Conservation (phyloP, 1,140 invertebrate genomes). For the Drosophila subpulchrella region DNA sequence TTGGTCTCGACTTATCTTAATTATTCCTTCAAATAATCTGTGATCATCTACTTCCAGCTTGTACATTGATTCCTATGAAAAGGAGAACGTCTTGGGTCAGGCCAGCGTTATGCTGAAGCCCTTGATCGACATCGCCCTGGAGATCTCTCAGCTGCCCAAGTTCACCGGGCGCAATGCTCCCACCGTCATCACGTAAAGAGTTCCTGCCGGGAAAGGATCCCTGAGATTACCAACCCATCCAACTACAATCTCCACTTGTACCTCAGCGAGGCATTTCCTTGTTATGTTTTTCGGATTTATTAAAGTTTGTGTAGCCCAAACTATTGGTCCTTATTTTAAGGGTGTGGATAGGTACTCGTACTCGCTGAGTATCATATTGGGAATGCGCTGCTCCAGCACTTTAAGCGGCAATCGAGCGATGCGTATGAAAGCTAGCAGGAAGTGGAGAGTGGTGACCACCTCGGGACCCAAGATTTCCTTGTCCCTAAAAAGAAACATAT, state of each 20-base stretch:
- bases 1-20: background rate
- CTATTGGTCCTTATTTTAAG: slow-evolving; percentile 30
- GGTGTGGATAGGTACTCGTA: slow-evolving; percentile 70
- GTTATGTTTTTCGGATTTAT: slow-evolving; percentile 59
- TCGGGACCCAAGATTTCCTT: slow-evolving; percentile 65
- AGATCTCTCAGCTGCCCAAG: slow-evolving; percentile 92
- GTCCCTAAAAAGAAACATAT: slow-evolving; percentile 37
- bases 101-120: slow-evolving; percentile 95
- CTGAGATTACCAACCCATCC: slow-evolving; percentile 29
- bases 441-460: slow-evolving; percentile 62
- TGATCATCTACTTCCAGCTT: slow-evolving; percentile 86
- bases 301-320: slow-evolving; percentile 53
- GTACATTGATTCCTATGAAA: slow-evolving; percentile 96
- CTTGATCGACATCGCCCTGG: slow-evolving; percentile 94
- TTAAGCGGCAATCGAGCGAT: slow-evolving; percentile 55
- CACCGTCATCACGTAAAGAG: slow-evolving; percentile 97
- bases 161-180: slow-evolving; percentile 95
- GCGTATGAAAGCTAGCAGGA: slow-evolving; percentile 62
- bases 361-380: slow-evolving; percentile 72
- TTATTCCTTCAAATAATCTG: background rate
- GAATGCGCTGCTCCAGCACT: slow-evolving; percentile 73
- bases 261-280: slow-evolving; percentile 57
- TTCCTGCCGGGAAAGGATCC: background rate
- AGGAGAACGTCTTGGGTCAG: slow-evolving; percentile 89
- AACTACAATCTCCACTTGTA: slow-evolving; percentile 30